phyloP scores from a whole-genome alignment of 2,888 invertebrate genomes.

The Drosophila pseudotalamancana region DNA sequence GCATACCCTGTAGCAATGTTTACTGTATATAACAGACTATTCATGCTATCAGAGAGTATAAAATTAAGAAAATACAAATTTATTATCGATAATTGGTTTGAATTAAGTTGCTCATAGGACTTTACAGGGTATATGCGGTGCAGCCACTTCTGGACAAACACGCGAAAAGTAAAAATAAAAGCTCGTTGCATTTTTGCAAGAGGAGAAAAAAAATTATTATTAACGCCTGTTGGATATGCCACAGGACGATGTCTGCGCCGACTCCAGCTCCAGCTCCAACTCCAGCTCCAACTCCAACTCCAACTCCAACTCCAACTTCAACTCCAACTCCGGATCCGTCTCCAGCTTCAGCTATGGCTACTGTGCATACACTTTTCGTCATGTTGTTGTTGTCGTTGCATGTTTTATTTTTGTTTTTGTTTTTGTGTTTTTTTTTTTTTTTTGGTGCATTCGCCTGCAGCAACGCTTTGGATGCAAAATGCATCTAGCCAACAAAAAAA shows the following conservation, averaged over 20 bases:
- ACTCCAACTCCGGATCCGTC: conserved; percentile 10
- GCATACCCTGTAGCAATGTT: conserved; percentile 7
- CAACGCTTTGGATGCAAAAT: conserved; percentile 63
- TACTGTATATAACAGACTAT: neutral
- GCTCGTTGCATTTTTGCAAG: conserved; percentile 60
- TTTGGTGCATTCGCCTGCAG: conserved; percentile 75
- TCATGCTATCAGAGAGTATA: rapidly evolving
- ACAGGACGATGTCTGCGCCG: conserved; percentile 73
- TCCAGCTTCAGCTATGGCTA: conserved; percentile 35
- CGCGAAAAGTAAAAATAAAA: conserved; percentile 31
- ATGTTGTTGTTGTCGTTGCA: conserved; percentile 58
- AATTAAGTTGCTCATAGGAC: too few species aligned
- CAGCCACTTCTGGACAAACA: conserved; percentile 12
- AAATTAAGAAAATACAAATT: neutral
- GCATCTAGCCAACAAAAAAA: conserved; percentile 65
- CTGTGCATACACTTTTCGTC: conserved; percentile 61
- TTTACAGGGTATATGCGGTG: conserved; percentile 30
- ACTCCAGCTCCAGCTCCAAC: conserved; percentile 23
- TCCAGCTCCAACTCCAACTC: conserved; percentile 10
- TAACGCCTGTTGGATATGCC: conserved; percentile 81
- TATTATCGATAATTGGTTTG: too few species aligned
- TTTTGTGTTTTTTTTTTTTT: conserved; percentile 41
- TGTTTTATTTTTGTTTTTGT: conserved; percentile 38
- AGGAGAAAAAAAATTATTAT: conserved; percentile 62
- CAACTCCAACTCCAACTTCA: conserved; percentile 3